Evolutionary conservation across 2,797 vertebrate species (phyloP).

Genomic region (Petrocephalus schoutedeni): DNA sequence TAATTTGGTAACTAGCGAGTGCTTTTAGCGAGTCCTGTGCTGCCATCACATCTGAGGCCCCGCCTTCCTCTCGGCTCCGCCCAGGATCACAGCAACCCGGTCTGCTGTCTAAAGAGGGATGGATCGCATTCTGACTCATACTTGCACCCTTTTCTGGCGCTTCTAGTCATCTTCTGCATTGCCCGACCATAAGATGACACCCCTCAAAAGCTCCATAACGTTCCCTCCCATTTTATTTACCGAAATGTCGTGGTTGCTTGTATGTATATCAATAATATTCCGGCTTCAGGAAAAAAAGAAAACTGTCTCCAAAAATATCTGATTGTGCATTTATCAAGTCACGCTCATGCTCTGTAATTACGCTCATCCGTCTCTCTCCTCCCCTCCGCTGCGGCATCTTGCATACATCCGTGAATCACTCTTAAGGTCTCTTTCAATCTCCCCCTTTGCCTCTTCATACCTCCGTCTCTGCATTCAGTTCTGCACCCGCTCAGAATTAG

Average conservation of each 20-base stretch:
- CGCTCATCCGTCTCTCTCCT: background rate
- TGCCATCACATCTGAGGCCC: background rate
- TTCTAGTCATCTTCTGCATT: background rate
- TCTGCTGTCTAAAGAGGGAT: background rate
- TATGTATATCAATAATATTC: background rate
- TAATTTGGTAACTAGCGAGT: background rate
- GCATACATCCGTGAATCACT: background rate
- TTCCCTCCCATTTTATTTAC: background rate
- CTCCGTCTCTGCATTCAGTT: background rate
- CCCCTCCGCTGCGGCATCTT: background rate
- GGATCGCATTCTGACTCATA: background rate
- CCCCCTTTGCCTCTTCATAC: background rate
- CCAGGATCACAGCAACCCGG: background rate
- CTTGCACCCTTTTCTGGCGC: background rate
- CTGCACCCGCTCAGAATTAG: background rate
- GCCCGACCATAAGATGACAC: background rate
- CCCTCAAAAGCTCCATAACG: background rate
- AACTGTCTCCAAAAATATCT: background rate
- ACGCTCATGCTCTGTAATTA: background rate
- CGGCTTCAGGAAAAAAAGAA: background rate
- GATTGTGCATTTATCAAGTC: conserved; percentile 5
- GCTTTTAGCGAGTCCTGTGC: background rate
- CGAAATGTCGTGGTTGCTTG: background rate
- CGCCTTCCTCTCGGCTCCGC: background rate
- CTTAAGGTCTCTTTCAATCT: background rate